Evolutionary conservation across 2,888 invertebrate genomes (phyloP).

Genomic region (Amblyjoppa fuscipennis): DNA sequence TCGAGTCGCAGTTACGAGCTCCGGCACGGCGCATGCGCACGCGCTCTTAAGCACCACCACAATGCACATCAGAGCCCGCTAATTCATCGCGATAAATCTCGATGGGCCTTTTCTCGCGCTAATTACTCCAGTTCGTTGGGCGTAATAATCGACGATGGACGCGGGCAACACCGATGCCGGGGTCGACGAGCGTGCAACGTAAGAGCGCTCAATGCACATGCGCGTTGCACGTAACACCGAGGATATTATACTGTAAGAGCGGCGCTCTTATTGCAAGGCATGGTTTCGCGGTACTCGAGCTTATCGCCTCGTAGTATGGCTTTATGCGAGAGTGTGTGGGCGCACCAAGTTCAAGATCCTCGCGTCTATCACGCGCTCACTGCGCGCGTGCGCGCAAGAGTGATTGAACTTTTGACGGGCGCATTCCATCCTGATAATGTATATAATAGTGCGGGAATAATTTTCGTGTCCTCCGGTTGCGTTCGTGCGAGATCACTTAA

Average conservation of each 20-base stretch:
- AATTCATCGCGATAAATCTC: conserved; percentile 80
- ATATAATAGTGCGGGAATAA: no score
- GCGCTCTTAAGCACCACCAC: conserved; percentile 47
- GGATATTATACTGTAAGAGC: neutral
- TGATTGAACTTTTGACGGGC: conserved; percentile 11
- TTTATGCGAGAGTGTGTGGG: conserved; percentile 6
- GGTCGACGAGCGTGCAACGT: conserved; percentile 24
- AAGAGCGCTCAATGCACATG: conserved; percentile 49
- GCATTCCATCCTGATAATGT: neutral
- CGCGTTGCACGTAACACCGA: conserved; percentile 45
- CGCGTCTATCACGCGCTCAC: neutral
- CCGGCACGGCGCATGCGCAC: conserved; percentile 62
- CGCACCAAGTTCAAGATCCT: conserved; percentile 47
- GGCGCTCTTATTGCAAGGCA: neutral
- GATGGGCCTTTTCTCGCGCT: conserved; percentile 79
- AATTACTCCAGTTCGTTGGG: conserved; percentile 72
- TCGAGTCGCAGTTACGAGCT: neutral
- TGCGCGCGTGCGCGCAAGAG: conserved; percentile 1
- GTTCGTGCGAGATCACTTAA: no score
- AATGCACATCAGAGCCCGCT: conserved; percentile 54
- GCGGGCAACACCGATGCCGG: neutral
- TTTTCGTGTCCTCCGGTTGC: no score
- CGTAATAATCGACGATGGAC: conserved; percentile 68
- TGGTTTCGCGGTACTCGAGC: conserved; percentile 3
- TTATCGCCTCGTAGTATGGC: neutral